A percentile compares a stretch with the other conserved stretches of the same genome.
phyloP scores from a whole-genome alignment of 1,140 invertebrate species.

The Saccostrea echinata region DNA sequence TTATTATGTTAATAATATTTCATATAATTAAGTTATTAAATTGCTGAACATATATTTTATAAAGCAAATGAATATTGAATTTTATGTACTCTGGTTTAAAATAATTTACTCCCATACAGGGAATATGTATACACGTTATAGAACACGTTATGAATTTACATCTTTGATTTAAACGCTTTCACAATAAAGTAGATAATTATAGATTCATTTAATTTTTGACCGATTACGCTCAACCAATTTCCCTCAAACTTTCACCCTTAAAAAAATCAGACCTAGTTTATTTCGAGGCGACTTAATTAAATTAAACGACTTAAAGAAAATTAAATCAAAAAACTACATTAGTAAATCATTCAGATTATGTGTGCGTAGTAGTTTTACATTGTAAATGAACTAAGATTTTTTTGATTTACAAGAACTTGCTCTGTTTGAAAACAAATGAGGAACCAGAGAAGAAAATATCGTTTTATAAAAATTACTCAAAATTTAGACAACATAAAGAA shows the following conservation, averaged over 20 bases:
- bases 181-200: not conserved
- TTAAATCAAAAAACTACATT: not conserved
- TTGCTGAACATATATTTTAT: no score
- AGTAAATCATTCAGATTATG: not conserved
- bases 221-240: not conserved
- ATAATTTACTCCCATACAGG: no score
- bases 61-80: no score
- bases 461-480: no score
- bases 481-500: no score
- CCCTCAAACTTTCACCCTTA: not conserved
- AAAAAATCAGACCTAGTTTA: not conserved
- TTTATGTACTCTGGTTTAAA: no score
- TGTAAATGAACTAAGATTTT: not conserved
- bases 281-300: not conserved
- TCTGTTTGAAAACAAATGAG: not conserved
- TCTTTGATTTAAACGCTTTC: not conserved
- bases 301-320: not conserved
- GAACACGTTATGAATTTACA: no score
- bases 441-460: no score
- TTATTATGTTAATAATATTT: no score
- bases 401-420: not conserved
- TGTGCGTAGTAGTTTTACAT: not conserved
- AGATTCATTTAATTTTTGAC: not conserved
- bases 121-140: no score
- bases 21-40: no score